A percentile compares a stretch with the other conserved stretches of the same genome.
Conservation (phyloP, 2,797 vertebrate species). For the Hephaestus fuliginosus region DNA sequence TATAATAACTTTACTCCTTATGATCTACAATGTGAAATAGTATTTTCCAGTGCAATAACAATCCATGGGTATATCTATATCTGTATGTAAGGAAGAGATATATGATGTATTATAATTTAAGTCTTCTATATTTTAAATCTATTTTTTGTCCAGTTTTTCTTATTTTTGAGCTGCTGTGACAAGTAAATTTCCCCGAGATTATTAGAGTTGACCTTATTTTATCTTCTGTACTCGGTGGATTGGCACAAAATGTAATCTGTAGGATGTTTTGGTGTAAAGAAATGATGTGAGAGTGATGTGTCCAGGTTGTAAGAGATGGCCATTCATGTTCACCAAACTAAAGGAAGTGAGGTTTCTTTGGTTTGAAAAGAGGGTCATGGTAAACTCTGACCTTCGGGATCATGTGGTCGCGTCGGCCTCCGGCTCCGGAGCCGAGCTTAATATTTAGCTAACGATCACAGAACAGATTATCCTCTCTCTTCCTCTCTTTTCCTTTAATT, state of each 20-base stretch:
- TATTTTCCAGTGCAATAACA: too few species aligned
- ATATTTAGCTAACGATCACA: conserved; percentile 11
- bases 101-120: too few species aligned
- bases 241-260: neutral
- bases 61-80: too few species aligned
- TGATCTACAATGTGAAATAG: too few species aligned
- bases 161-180: too few species aligned
- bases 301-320: neutral
- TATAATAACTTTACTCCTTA: too few species aligned
- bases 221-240: neutral
- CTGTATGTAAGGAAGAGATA: too few species aligned
- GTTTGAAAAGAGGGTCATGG: neutral
- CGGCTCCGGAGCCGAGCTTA: neutral
- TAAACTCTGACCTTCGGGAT: neutral
- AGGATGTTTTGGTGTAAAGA: neutral
- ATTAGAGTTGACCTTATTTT: too few species aligned
- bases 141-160: too few species aligned
- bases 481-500: conserved; percentile 28
- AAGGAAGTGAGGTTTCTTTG: neutral
- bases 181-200: too few species aligned
- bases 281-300: neutral
- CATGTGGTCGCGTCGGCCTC: neutral
- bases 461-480: conserved; percentile 1
- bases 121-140: too few species aligned
- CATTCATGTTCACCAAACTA: neutral